These are phyloP conservation scores for Prionailurus bengalensis DNA, from an alignment of 2,113 vertebrate genomes.

Conservation along the genomic window DNA sequence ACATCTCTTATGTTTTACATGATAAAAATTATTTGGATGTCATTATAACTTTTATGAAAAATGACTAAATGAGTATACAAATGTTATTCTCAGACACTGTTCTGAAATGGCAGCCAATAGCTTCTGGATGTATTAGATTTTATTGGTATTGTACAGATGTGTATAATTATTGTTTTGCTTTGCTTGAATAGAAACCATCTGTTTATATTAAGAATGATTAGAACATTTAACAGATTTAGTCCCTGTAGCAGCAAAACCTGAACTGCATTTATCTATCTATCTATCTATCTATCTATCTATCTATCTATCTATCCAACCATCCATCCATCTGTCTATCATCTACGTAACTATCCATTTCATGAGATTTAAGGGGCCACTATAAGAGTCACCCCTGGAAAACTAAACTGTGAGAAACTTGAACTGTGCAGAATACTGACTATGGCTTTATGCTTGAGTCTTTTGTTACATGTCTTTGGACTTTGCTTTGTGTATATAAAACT, in stretches of 20 bases:
- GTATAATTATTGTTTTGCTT: conserved; percentile 85
- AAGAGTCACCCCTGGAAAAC: neutral
- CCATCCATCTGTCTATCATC: conserved; percentile 40
- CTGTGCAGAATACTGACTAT: conserved; percentile 30
- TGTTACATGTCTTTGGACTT: too few relatives aligned
- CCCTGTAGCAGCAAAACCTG: conserved; percentile 65
- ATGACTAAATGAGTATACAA: conserved; percentile 82
- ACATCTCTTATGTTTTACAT: neutral
- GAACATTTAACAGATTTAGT: conserved; percentile 82
- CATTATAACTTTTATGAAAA: conserved; percentile 77
- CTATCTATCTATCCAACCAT: conserved; percentile 62
- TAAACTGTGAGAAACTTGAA: conserved; percentile 20
- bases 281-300: conserved; percentile 63
- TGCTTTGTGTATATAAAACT: too few relatives aligned
- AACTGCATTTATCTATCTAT: conserved; percentile 56
- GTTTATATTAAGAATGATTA: conserved; percentile 85
- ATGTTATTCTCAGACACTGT: conserved; percentile 78
- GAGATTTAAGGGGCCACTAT: conserved; percentile 12
- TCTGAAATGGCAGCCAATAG: conserved; percentile 83
- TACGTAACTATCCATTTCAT: neutral
- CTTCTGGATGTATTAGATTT: conserved; percentile 82
- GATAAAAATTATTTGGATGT: conserved; percentile 15
- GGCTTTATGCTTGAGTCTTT: too few relatives aligned
- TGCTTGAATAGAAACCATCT: conserved; percentile 87
- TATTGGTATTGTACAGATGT: conserved; percentile 87